These are phyloP conservation scores for Ailurus styani DNA, from an alignment of 2,113 vertebrate species.

Conservation along the genomic window DNA sequence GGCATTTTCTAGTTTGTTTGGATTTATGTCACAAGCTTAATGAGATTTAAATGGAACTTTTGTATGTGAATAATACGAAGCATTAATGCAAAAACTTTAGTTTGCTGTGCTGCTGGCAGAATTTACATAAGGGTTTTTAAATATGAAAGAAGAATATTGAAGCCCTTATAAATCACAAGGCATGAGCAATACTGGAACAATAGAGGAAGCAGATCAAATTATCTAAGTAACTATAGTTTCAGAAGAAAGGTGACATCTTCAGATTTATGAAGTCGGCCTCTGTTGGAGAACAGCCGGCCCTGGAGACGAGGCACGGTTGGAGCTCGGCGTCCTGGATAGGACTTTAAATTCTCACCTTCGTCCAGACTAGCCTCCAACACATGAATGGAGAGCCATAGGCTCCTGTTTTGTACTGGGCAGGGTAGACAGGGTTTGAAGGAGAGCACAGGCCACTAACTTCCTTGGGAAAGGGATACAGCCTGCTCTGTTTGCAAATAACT, in stretches of 20 bases:
- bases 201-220: not conserved
- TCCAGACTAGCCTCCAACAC: not conserved
- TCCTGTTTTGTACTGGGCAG: not conserved
- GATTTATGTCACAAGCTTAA: conserved; percentile 87
- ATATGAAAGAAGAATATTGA: conserved; percentile 80
- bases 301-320: rapidly evolving
- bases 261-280: not conserved
- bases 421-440: not conserved
- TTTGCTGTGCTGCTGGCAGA: conserved; percentile 72
- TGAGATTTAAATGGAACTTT: conserved; percentile 89
- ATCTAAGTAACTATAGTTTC: not conserved
- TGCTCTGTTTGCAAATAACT: not conserved
- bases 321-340: not conserved
- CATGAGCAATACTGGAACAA: conserved; percentile 21
- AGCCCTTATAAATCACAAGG: conserved; percentile 76
- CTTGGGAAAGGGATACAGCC: not conserved
- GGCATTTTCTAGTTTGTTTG: conserved; percentile 86
- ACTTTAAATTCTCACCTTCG: not conserved
- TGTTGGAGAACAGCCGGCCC: not conserved
- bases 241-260: not conserved
- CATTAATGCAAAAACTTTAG: conserved; percentile 81
- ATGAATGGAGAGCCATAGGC: rapidly evolving
- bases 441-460: not conserved
- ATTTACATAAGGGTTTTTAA: conserved; percentile 87
- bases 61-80: conserved; percentile 84